phyloP scores from a whole-genome alignment of 2,888 invertebrate species.

The Rambutsinella grinnellia region DNA sequence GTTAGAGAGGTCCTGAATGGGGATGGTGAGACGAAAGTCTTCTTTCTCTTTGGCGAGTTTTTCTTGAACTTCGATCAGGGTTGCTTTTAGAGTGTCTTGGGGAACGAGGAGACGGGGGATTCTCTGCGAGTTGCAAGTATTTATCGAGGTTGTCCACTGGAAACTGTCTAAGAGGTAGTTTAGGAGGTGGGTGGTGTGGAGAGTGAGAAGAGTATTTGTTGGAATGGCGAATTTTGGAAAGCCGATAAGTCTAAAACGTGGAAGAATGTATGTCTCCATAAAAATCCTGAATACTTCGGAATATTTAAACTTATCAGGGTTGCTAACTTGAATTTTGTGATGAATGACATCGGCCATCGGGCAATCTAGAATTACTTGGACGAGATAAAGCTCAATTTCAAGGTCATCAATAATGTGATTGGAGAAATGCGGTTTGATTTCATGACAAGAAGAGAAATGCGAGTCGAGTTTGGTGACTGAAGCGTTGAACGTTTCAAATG shows the following conservation, averaged over 20 bases:
- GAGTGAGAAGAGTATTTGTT: slow-evolving; percentile 39
- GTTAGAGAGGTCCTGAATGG: slow-evolving; percentile 27
- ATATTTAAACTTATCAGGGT: slow-evolving; percentile 19
- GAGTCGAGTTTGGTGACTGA: slow-evolving; percentile 6
- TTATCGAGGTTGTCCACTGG: slow-evolving; percentile 34
- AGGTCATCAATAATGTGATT: slow-evolving; percentile 39
- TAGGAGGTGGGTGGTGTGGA: slow-evolving; percentile 41
- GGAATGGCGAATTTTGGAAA: slow-evolving; percentile 33
- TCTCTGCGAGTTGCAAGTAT: slow-evolving; percentile 31
- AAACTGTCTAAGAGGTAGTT: slow-evolving; percentile 25
- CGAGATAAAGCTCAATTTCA: slow-evolving; percentile 24
- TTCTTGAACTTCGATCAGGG: slow-evolving; percentile 16
- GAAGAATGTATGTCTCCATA: slow-evolving; percentile 23
- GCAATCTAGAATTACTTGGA: slow-evolving; percentile 35
- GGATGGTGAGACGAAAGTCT: slow-evolving; percentile 23
- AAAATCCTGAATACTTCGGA: slow-evolving; percentile 23
- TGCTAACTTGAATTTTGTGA: neutral
- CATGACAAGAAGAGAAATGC: slow-evolving; percentile 25
- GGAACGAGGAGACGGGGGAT: slow-evolving; percentile 37
- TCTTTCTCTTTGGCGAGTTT: slow-evolving; percentile 16
- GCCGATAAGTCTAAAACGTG: slow-evolving; percentile 23
- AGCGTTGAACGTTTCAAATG: slow-evolving; percentile 23
- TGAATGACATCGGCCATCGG: slow-evolving; percentile 35
- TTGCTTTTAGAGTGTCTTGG: slow-evolving; percentile 1
- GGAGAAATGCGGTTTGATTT: slow-evolving; percentile 43